These are phyloP conservation scores for Drosophila mojavensis DNA, from an alignment of 1,140 invertebrate genomes.

Conservation along the genomic window DNA sequence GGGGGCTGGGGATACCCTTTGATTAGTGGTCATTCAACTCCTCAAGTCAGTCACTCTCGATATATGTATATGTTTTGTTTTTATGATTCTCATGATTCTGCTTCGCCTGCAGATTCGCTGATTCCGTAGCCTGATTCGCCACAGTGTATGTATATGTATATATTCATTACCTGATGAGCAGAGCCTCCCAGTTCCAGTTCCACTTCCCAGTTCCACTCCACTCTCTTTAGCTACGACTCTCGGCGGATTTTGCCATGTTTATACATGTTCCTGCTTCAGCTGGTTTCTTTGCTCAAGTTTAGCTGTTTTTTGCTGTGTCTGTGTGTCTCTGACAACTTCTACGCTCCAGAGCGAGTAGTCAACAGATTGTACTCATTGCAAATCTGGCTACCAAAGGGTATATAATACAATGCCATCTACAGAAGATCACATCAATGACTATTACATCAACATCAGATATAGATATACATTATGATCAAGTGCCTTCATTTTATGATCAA, in stretches of 20 bases:
- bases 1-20: background rate
- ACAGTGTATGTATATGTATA: slow-evolving; percentile 17
- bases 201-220: slow-evolving; percentile 27
- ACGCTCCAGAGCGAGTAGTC: slow-evolving; percentile 38
- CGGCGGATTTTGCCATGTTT: slow-evolving; percentile 76
- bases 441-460: no score
- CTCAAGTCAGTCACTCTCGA: background rate
- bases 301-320: slow-evolving; percentile 11
- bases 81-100: slow-evolving; percentile 54
- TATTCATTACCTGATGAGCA: slow-evolving; percentile 40
- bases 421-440: no score
- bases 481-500: no score
- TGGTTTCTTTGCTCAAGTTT: slow-evolving; percentile 49
- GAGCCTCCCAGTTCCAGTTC: slow-evolving; percentile 1
- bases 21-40: slow-evolving; percentile 59
- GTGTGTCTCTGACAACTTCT: slow-evolving; percentile 22
- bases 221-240: slow-evolving; percentile 49
- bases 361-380: slow-evolving; percentile 32
- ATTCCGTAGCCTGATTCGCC: slow-evolving; percentile 28
- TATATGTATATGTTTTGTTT: background rate
- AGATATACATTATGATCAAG: no score
- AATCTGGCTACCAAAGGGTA: no score
- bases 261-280: slow-evolving; percentile 67
- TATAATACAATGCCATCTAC: no score
- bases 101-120: slow-evolving; percentile 33